A percentile compares a stretch with the other conserved stretches of the same genome.
These are phyloP conservation scores for Tetragnatha montana DNA, from an alignment of 2,888 invertebrate genomes.

Conservation along the genomic window DNA sequence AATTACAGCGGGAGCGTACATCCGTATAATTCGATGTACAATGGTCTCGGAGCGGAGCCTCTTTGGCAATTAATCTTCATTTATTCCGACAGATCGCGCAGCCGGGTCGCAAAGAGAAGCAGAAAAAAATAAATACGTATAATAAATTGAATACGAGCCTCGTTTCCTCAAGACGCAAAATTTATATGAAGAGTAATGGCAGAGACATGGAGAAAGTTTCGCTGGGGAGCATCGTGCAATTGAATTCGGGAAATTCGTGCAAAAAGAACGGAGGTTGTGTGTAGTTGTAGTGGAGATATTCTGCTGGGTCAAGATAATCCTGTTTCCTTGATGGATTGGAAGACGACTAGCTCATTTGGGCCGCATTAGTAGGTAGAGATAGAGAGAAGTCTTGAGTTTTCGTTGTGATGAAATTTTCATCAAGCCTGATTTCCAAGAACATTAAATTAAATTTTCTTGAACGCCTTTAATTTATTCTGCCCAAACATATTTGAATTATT, in stretches of 20 bases:
- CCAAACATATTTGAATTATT: no score
- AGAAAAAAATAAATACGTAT: constrained; percentile 1
- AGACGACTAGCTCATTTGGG: neutral
- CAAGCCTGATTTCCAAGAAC: no score
- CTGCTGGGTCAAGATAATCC: neutral
- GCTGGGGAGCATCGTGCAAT: constrained; percentile 26
- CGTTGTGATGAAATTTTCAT: no score
- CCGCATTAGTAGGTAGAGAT: no score
- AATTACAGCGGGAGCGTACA: constrained; percentile 3
- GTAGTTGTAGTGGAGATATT: no score
- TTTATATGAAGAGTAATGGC: constrained; percentile 54
- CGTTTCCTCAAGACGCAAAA: constrained; percentile 4
- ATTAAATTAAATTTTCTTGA: no score
- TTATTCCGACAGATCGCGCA: constrained; percentile 49
- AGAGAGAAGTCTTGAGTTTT: no score
- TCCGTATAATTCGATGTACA: constrained; percentile 28
- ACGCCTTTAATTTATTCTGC: no score
- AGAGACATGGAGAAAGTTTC: constrained; percentile 32
- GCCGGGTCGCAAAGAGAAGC: neutral
- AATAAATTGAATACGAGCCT: constrained; percentile 42
- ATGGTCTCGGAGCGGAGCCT: neutral
- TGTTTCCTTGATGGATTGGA: neutral
- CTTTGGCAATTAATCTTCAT: constrained; percentile 66
- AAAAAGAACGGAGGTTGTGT: no score
- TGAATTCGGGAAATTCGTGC: neutral